These are phyloP conservation scores for Plagodis pulveraria DNA, from an alignment of 2,888 invertebrate genomes.

Conservation along the genomic window DNA sequence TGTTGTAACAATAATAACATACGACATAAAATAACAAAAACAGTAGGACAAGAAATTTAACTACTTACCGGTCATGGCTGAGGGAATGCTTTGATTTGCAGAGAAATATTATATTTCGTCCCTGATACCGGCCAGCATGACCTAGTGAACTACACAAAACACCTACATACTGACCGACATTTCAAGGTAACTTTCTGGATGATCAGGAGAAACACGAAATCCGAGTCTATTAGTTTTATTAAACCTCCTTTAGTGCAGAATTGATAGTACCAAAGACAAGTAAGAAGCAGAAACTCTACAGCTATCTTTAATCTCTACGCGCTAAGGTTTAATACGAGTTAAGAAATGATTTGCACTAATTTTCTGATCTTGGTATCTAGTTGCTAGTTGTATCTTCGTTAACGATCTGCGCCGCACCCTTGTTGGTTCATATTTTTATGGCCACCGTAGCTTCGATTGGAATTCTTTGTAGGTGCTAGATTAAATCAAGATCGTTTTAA, in stretches of 20 bases:
- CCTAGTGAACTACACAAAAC: constrained; percentile 10
- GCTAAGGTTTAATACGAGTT: constrained; percentile 5
- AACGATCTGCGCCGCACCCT: constrained; percentile 47
- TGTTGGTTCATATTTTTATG: constrained; percentile 5
- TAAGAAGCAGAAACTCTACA: background rate
- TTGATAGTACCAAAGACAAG: constrained; percentile 1
- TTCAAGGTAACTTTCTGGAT: constrained; percentile 27
- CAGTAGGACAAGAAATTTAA: no score
- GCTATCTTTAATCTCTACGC: background rate
- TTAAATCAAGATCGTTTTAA: constrained; percentile 1
- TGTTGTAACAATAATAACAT: no score
- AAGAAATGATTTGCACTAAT: constrained; percentile 4
- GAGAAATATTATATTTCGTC: background rate
- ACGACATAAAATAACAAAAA: no score
- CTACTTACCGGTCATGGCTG: no score
- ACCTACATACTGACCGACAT: constrained; percentile 19
- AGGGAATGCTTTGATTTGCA: no score
- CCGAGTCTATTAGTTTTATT: constrained; percentile 13
- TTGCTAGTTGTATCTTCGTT: constrained; percentile 42
- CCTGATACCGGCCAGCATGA: constrained; percentile 7
- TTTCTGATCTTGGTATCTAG: constrained; percentile 32
- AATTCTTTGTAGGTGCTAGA: constrained; percentile 5
- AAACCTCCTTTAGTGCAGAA: constrained; percentile 9
- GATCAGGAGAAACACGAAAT: constrained; percentile 16
- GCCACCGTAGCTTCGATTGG: constrained; percentile 1